Evolutionary conservation across 1,140 invertebrate genomes (phyloP), one percentile per base, ranked within the genome.

Genomic region (Philotrypesis tridentata): DNA sequence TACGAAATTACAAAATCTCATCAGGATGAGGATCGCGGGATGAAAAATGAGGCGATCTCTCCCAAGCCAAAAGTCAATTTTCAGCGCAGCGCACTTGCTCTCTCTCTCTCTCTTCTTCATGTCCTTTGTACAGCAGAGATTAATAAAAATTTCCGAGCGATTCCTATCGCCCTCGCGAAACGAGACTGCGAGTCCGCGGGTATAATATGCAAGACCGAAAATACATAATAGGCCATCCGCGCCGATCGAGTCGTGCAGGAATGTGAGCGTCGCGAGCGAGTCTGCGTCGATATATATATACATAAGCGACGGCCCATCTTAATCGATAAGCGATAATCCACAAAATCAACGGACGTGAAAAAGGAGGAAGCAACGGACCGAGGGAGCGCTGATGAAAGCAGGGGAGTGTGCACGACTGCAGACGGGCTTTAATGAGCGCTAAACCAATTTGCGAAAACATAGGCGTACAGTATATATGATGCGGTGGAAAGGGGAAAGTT

Each of bases 401-500:
- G n/a, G n/a, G n/a, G n/a, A n/a, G n/a, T n/a, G n/a, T n/a, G n/a
- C n/a, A n/a, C n/a, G n/a, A 37, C 33, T 37, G 33, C 23, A n/a
- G 48, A 43, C 76, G 76, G 31, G 37, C 70, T 79, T 79, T 79
- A 79, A 70, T 60, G 76, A 79, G 65, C 25, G 65, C 43, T 37
- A 55, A 70, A 79, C 40, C 65, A 79, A 79, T 79, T 79, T 79
- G 43, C 65, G 65, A 70, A 79, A 68, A 55, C 68, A 31, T n/a
- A 65, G 23, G 60, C 11, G 17, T 55, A 5, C 25, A 21, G 21
- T n/a, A n/a, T n/a, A n/a, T n/a, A n/a, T n/a, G n/a, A n/a, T n/a
- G n/a, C n/a, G n/a, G n/a, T n/a, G 31, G 31, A n/a, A 65, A 21
- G 37, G 8, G 6, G 25, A 9, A 33, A 43, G 78, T 43, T 79